phyloP scores from a whole-genome alignment of 2,888 invertebrate species.

The Erebia aethiops region DNA sequence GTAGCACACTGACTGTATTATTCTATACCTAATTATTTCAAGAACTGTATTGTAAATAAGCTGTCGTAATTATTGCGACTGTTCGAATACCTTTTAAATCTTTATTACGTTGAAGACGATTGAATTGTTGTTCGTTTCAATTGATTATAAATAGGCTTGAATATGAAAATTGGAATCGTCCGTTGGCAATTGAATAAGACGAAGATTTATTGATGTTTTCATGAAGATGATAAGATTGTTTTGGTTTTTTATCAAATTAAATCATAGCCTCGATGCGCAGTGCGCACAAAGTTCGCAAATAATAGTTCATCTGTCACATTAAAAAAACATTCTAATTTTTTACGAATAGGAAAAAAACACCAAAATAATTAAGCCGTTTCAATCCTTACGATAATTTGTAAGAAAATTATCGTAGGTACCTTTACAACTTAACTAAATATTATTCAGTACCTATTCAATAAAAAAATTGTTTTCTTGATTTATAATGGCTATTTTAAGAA shows the following conservation, averaged over 20 bases:
- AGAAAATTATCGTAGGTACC: no score
- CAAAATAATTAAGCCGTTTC: no score
- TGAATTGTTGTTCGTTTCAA: constrained; percentile 8
- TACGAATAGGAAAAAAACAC: no score
- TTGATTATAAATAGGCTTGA: background rate
- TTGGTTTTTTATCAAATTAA: background rate
- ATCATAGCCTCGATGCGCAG: background rate
- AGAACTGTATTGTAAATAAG: constrained; percentile 6
- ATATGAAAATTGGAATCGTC: constrained; percentile 1
- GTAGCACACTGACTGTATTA: background rate
- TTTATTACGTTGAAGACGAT: constrained; percentile 4
- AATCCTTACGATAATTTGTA: no score
- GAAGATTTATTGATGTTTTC: no score
- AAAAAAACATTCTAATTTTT: no score
- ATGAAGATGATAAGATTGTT: background rate
- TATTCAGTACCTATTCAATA: no score
- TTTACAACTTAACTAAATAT: no score
- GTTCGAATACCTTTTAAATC: constrained; percentile 3
- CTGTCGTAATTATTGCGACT: constrained; percentile 15
- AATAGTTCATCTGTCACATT: background rate
- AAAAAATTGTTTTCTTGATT: background rate
- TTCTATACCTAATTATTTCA: background rate
- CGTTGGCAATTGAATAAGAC: constrained; percentile 1
- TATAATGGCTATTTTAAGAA: background rate
- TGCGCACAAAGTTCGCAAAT: background rate